phyloP scores from a whole-genome alignment of 1,140 invertebrate species.

The Sesamia nonagrioides region DNA sequence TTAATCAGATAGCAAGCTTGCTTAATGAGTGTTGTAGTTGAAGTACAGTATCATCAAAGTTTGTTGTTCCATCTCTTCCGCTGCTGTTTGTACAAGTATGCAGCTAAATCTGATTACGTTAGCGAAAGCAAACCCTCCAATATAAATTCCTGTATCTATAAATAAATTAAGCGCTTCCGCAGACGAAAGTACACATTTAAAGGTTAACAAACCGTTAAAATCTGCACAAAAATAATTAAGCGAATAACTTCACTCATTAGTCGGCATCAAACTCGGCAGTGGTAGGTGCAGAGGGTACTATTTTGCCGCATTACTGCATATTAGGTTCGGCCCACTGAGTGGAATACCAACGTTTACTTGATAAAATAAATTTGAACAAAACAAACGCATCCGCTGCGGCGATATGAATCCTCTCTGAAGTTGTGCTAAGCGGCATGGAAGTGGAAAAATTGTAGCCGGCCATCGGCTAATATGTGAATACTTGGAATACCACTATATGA shows the following conservation, averaged over 20 bases:
- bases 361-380: conserved; percentile 87
- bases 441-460: conserved; percentile 79
- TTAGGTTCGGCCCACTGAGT: conserved; percentile 79
- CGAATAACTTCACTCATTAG: conserved; percentile 82
- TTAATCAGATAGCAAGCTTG: not conserved
- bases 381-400: conserved; percentile 83
- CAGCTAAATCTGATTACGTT: conserved; percentile 28
- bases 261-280: conserved; percentile 59
- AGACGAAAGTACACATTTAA: conserved; percentile 59
- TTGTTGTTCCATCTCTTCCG: conserved; percentile 22
- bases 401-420: conserved; percentile 87
- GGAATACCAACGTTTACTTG: conserved; percentile 83
- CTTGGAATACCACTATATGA: conserved; percentile 75
- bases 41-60: conserved; percentile 21
- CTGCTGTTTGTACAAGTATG: conserved; percentile 26
- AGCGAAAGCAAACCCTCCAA: conserved; percentile 17
- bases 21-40: conserved; percentile 5
- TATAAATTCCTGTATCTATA: conserved; percentile 37
- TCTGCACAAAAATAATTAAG: conserved; percentile 77
- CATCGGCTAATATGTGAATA: conserved; percentile 82
- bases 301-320: conserved; percentile 75
- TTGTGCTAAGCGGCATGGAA: conserved; percentile 84
- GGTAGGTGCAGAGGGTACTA: conserved; percentile 61
- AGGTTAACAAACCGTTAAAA: conserved; percentile 63
- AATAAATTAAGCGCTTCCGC: conserved; percentile 43